Evolutionary conservation across 2,113 vertebrate genomes (phyloP).

Genomic region (Herpetotheres cachinnans): DNA sequence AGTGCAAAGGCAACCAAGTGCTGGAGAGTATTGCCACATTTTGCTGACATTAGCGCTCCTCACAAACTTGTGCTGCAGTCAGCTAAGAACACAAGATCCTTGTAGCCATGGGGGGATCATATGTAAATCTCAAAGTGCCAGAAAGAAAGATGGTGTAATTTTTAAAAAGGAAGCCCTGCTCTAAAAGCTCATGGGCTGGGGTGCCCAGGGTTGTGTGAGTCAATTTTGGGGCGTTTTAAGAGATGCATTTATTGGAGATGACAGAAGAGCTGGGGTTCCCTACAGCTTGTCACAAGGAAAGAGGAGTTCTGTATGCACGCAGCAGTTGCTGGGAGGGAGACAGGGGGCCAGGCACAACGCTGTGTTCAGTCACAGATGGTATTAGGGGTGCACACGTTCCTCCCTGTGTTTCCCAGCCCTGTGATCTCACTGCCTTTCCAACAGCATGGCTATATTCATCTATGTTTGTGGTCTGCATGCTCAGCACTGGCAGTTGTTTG

Average conservation of each 20-base stretch:
- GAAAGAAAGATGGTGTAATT: background rate
- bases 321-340: background rate
- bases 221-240: background rate
- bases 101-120: background rate
- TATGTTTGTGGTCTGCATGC: background rate
- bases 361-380: background rate
- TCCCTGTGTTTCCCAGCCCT: background rate
- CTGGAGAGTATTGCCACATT: background rate
- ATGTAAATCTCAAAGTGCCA: background rate
- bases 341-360: background rate
- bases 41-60: background rate
- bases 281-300: background rate
- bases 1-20: background rate
- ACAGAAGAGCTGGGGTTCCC: background rate
- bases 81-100: background rate
- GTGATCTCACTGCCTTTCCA: background rate
- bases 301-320: background rate
- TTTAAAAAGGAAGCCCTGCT: background rate
- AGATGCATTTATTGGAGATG: background rate
- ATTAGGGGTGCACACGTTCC: fast-evolving
- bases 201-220: background rate
- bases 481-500: background rate
- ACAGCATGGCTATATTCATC: background rate
- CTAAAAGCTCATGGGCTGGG: background rate
- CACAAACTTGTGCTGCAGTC: background rate